These are phyloP conservation scores for Microtus obscurus DNA, from an alignment of 2,797 vertebrate species.

Conservation along the genomic window DNA sequence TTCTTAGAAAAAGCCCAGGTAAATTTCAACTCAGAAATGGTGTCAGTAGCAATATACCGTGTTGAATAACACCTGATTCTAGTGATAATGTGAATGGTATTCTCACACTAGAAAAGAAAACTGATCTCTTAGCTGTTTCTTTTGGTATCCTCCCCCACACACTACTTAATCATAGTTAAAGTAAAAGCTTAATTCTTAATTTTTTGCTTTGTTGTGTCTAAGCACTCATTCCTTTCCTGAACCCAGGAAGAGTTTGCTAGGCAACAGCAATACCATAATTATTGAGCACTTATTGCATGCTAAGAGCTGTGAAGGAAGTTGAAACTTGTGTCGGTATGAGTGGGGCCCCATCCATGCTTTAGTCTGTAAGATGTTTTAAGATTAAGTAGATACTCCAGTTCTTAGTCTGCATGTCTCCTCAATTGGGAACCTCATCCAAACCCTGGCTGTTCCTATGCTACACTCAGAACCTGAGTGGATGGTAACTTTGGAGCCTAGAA, in stretches of 20 bases:
- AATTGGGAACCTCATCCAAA: neutral
- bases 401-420: neutral
- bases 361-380: neutral
- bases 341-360: neutral
- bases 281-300: neutral
- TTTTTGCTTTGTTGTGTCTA: neutral
- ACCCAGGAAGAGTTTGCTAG: neutral
- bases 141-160: neutral
- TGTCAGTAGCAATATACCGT: neutral
- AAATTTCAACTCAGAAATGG: conserved; percentile 9
- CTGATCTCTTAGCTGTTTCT: neutral
- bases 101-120: neutral
- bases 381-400: neutral
- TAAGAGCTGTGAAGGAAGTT: neutral
- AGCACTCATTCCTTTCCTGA: neutral
- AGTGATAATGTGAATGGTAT: neutral
- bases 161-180: neutral
- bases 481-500: neutral
- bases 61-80: neutral
- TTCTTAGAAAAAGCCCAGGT: conserved; percentile 9
- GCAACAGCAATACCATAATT: neutral
- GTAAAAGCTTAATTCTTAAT: neutral
- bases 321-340: neutral
- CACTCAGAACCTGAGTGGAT: neutral
- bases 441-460: neutral